Base-by-base conservation (phyloP, 2,797 vertebrate genomes). In the Nasua narica region DNA sequence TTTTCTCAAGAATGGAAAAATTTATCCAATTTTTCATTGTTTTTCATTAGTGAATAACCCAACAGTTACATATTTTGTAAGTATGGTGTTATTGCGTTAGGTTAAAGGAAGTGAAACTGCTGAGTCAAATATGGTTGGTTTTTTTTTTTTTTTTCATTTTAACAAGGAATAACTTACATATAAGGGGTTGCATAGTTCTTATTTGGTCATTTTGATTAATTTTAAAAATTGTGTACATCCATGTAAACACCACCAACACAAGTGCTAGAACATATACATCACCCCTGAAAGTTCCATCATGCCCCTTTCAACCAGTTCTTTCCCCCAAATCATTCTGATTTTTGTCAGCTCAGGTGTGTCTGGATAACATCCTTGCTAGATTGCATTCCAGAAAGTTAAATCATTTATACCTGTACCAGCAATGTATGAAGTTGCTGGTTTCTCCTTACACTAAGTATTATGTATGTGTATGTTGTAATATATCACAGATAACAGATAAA, bases 131-230 rank as follows among this genome's bases (percentile, higher is more conserved):
- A 27, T n/a, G 8, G 10, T 40, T 37, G 76, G n/a, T n/a, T n/a
- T n/a, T 54, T 21, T 29, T 23, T 60, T 27, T 77, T 1, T 25
- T 69, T n/a, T 84, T 83, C 40, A 92, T 32, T 65, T 65, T 65
- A 65, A 93, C 69, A 15, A 83, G 21, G 29, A 70, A 52, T 94
- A 90, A 92, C 90, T 92, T 96, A 93, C 52, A 94, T 76, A 52
- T 92, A 48, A 95, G 43, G 96, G 85, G 60, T 67, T 46, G 7
- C 3, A 65, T 14, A 87, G 11, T 87, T 92, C 60, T 89, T 91
- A 82, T 87, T 52, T 87, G 11, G 79, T 95, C 25, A 79, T 18
- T 32, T 60, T 81, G 46, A 62, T 76, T 25, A 91, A 52, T 96
- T 87, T 93, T 52, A 46, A 60, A 81, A 88, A 25, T 72, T 83